Evolutionary conservation across 2,888 invertebrate genomes (phyloP), one percentile per base, ranked within the genome.

Genomic region (Polyommatus icarus): DNA sequence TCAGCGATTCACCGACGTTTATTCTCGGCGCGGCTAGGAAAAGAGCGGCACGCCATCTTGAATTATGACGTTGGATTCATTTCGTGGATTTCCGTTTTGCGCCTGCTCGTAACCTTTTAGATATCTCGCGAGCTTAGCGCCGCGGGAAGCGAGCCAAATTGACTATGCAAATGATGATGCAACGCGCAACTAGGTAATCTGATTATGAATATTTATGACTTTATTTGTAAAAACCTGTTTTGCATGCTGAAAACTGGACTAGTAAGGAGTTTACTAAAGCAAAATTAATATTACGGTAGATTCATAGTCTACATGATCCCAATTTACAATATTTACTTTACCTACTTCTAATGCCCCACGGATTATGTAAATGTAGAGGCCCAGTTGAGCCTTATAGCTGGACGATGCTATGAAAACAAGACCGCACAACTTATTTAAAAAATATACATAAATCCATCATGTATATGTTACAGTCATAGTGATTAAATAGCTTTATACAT

Each of bases 1-100:
- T 82, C 82, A 82, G 82, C 82, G 79, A 81, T 79, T 78, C 82
- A 59, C 72, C 57, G 77, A 77, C 80, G 80, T 82, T 81, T 82
- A 80, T 82, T 80, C 80, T 54, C 78, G 79, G 46, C 24, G 67
- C 71, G 78, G 79, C 79, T 80, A 82, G 59, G 71, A 78, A 80
- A 79, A 71, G 20, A 77, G 82, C 80, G 82, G 75, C 75, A 76
- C 29, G 71, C 75, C 71, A 76, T 61, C 54, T 71, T n/a, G 29
- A 76, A 76, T 46, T 59, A 24, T 76, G 61, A 76, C 46, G n/a
- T 59, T 73, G 73, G 77, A 61, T 73, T 72, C 77, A 59, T 73
- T 77, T 73, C 59, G 73, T 73, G 77, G 61, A 73, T 77, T 67
- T 77, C 71, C 72, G 71, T 77, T 77, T 76, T 76, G 77, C 77